Base-by-base conservation (phyloP, 2,888 invertebrate species). In the Gymnosoma rotundatum region DNA sequence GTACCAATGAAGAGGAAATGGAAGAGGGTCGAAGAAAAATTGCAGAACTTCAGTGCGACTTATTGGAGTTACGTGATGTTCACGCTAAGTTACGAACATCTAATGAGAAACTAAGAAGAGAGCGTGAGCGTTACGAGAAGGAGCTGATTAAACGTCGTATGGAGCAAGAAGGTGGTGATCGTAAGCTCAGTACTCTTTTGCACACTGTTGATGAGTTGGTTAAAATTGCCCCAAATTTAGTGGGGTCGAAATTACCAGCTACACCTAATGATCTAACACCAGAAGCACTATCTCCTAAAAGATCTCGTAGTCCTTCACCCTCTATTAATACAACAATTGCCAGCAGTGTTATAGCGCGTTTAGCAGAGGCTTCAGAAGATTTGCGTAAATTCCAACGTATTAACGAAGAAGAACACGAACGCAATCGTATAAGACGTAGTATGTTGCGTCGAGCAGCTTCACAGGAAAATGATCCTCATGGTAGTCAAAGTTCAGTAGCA, bases 41-140 rank as follows among this genome's bases (percentile, higher is more conserved):
- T 87, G 92, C 94, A 7, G 95, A 98, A 93, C 91, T 98, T 63
- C 98, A 98, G 91, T 97, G 96, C 90, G 98, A 98, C 93, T 93
- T 98, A 61, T 92, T 98, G 72, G 98, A 98, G 92, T 92, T 98
- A 70, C 94, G 98, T 36, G 98, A 98, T 91, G 97, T 97, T 21
- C 98, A 98, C 91, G 97, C 98, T 2, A 98, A 98, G 91, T 92
- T 98, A 86, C 94, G 98, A 78, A 97, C 97, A 6, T 97, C 97
- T 38, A 98, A 97, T 91, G 98, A 98, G 90, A 97, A 98, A 89
- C 93, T 98, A 86, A 94, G 97, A 67, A 94, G 97, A 50, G 98
- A 98, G 92, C 96, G 97, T 85, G 97, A 98, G 89, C 94, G 96
- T 0, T 95, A 96, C 89, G 97, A 97, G 88, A 94, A 95, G 87